Evolutionary conservation across 1,140 invertebrate species (phyloP), one percentile per base, ranked within the genome.

Genomic region (Drosophila aff.): DNA sequence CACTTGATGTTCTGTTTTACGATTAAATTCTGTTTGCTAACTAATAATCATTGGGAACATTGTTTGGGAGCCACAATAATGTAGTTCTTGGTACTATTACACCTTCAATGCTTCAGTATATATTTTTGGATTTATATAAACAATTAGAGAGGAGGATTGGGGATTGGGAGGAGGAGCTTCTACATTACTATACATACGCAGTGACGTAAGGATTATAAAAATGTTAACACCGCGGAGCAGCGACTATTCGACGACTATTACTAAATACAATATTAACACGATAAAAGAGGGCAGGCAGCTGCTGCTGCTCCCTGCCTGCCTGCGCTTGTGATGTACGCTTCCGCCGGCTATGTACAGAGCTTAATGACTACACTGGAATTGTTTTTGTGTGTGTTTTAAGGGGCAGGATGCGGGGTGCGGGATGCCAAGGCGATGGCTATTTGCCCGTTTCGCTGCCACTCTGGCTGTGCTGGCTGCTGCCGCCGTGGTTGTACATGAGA

Each of bases 401-500:
- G 36, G 43, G 33, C 33, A 36, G 52, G 31, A 15, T 33, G 38
- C 15, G 26, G 28, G n/a, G 3, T 23, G 23, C 23, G 23, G 23
- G 23, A 23, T 23, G 33, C 59, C 41, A 40, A 63, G 33, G 59
- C 71, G 10, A 59, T 64, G 76, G 84, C 62, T 87, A 87, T 89
- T 87, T 87, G 10, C 76, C 72, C 16, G 80, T 43, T 13, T 87
- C 83, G 36, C 67, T 82, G 46, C 76, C 80, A 31, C 84, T 87
- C 61, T 79, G 76, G 57, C 76, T 79, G 41, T 79, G 76, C 55
- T 87, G 84, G 40, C 81, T 87, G 46, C 52, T 61, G 13, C 83
- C 84, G n/a, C 72, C 73, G 36, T 86, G 83, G n/a, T 87, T 87
- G 68, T 89, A 87, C 84, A 87, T 89, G 44, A 87, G 74, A 76